Conservation (phyloP, 2,797 vertebrate genomes). For the Peromyscus nudipes region DNA sequence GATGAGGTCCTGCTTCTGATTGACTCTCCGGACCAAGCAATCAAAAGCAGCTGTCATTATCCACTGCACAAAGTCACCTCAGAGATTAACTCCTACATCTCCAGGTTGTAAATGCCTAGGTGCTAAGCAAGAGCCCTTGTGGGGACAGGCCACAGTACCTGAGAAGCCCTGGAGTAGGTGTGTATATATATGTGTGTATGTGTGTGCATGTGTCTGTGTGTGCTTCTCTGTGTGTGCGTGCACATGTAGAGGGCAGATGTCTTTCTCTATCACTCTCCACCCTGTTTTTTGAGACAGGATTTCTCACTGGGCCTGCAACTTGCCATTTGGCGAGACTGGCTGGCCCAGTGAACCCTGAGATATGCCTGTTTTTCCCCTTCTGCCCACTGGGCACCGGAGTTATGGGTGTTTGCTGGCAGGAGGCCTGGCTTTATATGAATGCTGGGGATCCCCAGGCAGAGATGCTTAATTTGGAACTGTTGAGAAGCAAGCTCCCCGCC, state of each 20-base stretch:
- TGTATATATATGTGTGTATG: neutral
- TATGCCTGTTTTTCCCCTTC: neutral
- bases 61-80: neutral
- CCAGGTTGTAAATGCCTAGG: neutral
- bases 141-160: neutral
- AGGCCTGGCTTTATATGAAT: neutral
- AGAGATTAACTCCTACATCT: neutral
- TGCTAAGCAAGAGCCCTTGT: neutral
- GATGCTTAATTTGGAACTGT: neutral
- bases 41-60: neutral
- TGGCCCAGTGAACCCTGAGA: neutral
- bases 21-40: neutral
- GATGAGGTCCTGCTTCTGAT: neutral
- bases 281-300: neutral
- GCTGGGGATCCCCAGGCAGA: neutral
- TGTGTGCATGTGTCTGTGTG: rapidly evolving
- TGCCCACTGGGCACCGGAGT: neutral
- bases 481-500: neutral
- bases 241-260: too few species aligned
- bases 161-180: neutral
- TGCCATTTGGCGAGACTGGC: neutral
- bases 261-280: neutral
- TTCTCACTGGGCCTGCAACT: neutral
- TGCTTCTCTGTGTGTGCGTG: neutral
- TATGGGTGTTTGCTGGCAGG: neutral